Evolutionary conservation across 2,888 invertebrate species (phyloP).

Genomic region (Xestia sexstrigata): DNA sequence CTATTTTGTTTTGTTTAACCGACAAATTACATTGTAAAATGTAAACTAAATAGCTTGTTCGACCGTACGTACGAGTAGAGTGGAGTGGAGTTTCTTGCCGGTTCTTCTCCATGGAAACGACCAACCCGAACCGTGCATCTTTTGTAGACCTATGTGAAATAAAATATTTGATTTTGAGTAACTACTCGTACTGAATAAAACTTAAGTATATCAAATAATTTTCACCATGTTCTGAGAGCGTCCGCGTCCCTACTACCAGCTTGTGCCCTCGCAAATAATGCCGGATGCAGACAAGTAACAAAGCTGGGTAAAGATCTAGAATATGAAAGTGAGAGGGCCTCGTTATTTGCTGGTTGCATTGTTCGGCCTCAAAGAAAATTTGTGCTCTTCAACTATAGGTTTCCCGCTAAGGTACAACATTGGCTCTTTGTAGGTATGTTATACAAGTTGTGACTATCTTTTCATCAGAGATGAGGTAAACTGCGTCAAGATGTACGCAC

Average conservation of each 20-base stretch:
- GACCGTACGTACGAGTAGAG: too few relatives aligned
- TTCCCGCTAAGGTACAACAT: not conserved
- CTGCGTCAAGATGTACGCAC: not conserved
- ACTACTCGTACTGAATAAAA: not conserved
- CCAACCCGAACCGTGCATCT: too few relatives aligned
- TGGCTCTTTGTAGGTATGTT: not conserved
- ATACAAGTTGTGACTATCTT: not conserved
- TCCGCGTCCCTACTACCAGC: not conserved
- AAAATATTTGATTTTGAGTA: too few relatives aligned
- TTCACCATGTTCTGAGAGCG: not conserved
- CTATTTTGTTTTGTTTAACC: too few relatives aligned
- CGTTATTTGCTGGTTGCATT: slow-evolving; percentile 22
- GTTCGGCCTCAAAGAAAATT: slow-evolving; percentile 5
- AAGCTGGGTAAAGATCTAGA: not conserved
- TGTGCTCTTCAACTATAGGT: not conserved
- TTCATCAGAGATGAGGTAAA: not conserved
- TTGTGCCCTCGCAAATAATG: slow-evolving; percentile 16
- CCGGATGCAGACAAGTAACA: not conserved
- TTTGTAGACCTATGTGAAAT: too few relatives aligned
- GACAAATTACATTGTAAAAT: too few relatives aligned
- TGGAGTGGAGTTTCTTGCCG: too few relatives aligned
- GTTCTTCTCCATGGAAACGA: too few relatives aligned
- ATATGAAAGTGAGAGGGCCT: not conserved
- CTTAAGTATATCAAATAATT: not conserved
- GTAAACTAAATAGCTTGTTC: too few relatives aligned